Evolutionary conservation across 2,113 vertebrate species (phyloP), one percentile per base, ranked within the genome.

Genomic region (Rhagologus leucostigma): DNA sequence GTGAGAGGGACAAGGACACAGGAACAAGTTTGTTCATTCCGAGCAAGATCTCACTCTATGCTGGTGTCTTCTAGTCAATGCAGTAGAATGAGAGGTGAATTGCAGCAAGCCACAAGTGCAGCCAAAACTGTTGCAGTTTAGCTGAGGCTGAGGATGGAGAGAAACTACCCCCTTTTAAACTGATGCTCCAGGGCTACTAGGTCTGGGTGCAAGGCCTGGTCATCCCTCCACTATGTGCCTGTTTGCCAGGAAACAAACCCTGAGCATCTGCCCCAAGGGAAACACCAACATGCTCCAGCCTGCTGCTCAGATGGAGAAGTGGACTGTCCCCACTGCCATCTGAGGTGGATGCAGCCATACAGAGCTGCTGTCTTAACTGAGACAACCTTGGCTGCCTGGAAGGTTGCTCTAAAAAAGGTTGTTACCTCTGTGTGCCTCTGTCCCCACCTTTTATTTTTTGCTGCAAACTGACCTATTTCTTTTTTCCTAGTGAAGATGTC

Each of bases 341-440:
- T 84, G 29, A 68, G 21, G 24, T 41, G 63, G 29, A 68, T 35
- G 30, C 0, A 7, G 26, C n/a, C 0, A 0, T 16, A 33, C 0
- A 3, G 37, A 89, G 10, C 4, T 9, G 1, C 18, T 49, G 13
- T 30, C 62, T 84, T 67, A 50, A 46, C 21, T 37, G 19, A 9
- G 29, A 10, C 19, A 91, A 27, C 18, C 46, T 42, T 60, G 57
- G 9, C 22, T 67, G 47, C 23, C 33, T 84, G 39, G 16, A 70
- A 52, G 4, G 3, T 27, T 67, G 4, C 6, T 16, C 18, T 63
- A 17, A 74, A 70, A 18, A 46, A 29, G 3, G 4, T 16, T 47
- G 4, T 52, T 42, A 50, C 30, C 13, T 52, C 37, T 77, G 14
- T 50, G 39, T 50, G 8, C 42, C 33, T 75, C 44, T 79, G n/a